These are phyloP conservation scores for Rostratula benghalensis DNA, from an alignment of 2,113 vertebrate genomes.

Conservation along the genomic window DNA sequence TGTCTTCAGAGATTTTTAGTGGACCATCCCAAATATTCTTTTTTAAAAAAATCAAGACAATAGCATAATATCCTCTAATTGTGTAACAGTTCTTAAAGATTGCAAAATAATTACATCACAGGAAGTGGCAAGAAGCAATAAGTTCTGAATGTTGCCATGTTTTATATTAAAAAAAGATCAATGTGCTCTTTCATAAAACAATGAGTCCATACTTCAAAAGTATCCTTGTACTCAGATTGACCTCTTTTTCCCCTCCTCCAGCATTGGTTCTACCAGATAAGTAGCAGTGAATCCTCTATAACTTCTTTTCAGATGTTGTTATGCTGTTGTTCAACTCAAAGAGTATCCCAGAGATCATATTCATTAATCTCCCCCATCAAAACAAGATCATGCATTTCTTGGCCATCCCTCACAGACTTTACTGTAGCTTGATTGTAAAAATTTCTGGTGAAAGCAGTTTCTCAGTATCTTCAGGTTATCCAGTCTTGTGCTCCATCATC, in stretches of 20 bases:
- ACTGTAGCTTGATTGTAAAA: not conserved
- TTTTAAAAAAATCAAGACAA: not conserved
- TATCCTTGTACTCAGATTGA: not conserved
- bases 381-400: not conserved
- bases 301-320: not conserved
- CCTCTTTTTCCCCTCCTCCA: not conserved
- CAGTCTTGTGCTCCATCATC: not conserved
- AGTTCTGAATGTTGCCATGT: not conserved
- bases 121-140: not conserved
- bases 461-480: not conserved
- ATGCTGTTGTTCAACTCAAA: not conserved
- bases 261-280: not conserved
- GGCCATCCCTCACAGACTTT: not conserved
- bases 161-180: not conserved
- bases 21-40: not conserved
- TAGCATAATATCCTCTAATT: not conserved
- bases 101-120: not conserved
- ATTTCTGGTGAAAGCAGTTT: not conserved
- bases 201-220: not conserved
- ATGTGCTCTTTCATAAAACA: not conserved
- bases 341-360: not conserved
- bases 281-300: not conserved
- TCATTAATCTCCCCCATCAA: not conserved
- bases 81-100: not conserved
- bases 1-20: not conserved